Percentiles rank a stretch among this genome's conserved stretches.
Evolutionary conservation across 2,113 vertebrate species (phyloP).

Genomic region (Clarias batrachus): DNA sequence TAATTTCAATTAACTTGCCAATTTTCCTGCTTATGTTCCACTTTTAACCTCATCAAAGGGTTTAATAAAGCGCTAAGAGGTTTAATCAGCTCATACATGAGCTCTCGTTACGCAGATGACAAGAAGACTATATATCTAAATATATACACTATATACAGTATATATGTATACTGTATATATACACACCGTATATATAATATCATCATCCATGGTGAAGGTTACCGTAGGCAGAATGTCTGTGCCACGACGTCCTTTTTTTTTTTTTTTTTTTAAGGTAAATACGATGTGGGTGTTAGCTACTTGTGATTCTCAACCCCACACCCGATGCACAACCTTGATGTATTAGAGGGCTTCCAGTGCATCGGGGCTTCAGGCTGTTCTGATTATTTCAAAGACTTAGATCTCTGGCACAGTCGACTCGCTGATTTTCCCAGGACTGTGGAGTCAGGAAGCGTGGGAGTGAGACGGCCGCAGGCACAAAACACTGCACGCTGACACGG

Average conservation of each 20-base stretch:
- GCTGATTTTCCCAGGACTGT: constrained; percentile 22
- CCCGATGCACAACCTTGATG: constrained; percentile 44
- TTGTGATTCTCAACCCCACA: constrained; percentile 19
- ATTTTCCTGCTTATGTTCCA: background rate
- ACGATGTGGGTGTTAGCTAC: constrained; percentile 39
- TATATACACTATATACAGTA: too few species aligned
- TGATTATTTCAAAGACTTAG: constrained; percentile 41
- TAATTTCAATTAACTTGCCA: background rate
- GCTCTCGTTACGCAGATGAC: background rate
- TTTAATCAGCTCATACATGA: background rate
- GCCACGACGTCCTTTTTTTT: background rate
- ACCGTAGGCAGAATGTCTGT: constrained; percentile 13
- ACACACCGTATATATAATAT: background rate
- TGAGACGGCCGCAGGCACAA: background rate
- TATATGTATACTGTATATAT: too few species aligned
- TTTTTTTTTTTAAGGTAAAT: constrained; percentile 40
- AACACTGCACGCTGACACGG: background rate
- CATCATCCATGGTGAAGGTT: background rate
- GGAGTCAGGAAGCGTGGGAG: constrained; percentile 34
- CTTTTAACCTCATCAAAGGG: background rate
- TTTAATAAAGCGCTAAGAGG: background rate
- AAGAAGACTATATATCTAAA: background rate
- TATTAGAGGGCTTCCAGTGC: constrained; percentile 42
- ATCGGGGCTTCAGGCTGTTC: constrained; percentile 33
- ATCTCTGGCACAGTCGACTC: constrained; percentile 33